Evolutionary conservation across 2,797 vertebrate species (phyloP).

Genomic region (Sarcoramphus papa): DNA sequence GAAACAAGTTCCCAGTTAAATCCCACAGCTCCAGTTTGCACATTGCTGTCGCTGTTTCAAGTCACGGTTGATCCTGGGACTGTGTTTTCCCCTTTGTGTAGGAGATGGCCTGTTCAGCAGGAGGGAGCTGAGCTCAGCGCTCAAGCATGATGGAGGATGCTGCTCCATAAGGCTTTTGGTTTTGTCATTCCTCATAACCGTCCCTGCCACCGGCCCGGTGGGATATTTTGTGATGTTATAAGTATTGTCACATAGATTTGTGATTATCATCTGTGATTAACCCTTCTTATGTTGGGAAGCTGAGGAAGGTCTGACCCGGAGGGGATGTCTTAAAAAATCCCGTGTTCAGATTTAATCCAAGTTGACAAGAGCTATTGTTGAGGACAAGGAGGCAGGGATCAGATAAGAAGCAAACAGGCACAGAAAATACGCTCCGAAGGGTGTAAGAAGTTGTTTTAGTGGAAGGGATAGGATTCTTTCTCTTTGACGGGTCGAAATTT

Average conservation of each 20-base stretch:
- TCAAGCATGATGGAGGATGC: background rate
- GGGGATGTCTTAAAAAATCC: slow-evolving; percentile 10
- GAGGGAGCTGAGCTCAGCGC: background rate
- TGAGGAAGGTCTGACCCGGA: background rate
- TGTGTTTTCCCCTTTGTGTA: background rate
- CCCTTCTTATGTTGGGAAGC: background rate
- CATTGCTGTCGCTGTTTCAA: rapidly evolving
- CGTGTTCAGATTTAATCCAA: background rate
- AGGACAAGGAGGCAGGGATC: background rate
- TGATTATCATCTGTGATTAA: slow-evolving; percentile 22
- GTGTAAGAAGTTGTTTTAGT: background rate
- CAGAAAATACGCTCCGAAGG: background rate
- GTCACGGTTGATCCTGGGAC: background rate
- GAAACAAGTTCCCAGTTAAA: background rate
- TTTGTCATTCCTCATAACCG: background rate
- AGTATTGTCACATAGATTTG: background rate
- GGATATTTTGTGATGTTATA: background rate
- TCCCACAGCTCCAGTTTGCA: background rate
- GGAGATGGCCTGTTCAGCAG: background rate
- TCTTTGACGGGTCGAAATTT: background rate
- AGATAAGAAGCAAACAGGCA: background rate
- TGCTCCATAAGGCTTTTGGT: background rate
- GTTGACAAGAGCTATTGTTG: slow-evolving; percentile 27
- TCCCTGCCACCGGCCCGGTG: background rate
- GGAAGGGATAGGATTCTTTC: background rate